Evolutionary conservation across 2,113 vertebrate species (phyloP).

Genomic region (Orientallactaga bullata): DNA sequence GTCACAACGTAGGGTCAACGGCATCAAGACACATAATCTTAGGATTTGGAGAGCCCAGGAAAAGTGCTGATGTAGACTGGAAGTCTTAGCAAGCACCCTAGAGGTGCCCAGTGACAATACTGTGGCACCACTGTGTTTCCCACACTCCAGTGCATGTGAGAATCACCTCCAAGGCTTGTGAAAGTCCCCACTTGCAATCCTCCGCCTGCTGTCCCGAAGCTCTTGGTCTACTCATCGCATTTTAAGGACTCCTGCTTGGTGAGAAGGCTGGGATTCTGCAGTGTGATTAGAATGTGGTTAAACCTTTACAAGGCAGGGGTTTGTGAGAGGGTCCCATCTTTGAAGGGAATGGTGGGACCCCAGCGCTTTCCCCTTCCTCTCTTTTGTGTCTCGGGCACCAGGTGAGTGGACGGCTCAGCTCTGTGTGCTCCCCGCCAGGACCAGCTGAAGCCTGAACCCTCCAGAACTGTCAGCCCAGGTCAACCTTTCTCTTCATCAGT

Average conservation of each 20-base stretch:
- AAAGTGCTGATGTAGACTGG: not conserved
- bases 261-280: not conserved
- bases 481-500: not conserved
- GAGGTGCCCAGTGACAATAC: not conserved
- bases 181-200: not conserved
- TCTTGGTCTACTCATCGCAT: not conserved
- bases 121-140: not conserved
- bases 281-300: not conserved
- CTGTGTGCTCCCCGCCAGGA: not conserved
- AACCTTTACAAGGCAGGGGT: no score
- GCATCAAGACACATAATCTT: not conserved
- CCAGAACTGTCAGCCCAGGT: no score
- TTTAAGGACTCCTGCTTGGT: not conserved
- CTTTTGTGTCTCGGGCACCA: not conserved
- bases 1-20: not conserved
- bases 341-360: fast-evolving
- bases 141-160: not conserved
- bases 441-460: not conserved
- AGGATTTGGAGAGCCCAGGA: not conserved
- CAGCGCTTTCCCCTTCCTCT: not conserved
- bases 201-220: not conserved
- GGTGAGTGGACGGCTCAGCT: not conserved
- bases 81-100: not conserved
- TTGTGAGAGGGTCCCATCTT: no score
- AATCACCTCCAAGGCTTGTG: not conserved